These are phyloP conservation scores for Poeciliopsis retropinna DNA, from an alignment of 2,113 vertebrate species.

Conservation along the genomic window DNA sequence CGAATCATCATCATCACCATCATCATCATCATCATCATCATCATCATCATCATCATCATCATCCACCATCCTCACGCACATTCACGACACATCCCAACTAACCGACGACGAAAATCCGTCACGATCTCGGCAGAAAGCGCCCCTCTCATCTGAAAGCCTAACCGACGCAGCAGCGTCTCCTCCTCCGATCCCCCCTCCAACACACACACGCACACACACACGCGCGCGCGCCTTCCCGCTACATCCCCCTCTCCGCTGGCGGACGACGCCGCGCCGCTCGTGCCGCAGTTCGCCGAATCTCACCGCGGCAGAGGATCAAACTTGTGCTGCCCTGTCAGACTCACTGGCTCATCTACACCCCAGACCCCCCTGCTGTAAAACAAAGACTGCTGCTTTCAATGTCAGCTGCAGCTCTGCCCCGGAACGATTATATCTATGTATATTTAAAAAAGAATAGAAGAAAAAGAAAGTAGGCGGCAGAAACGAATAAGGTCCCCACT, in stretches of 20 bases:
- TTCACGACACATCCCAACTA: not conserved
- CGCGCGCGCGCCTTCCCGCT: not conserved
- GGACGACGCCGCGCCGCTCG: not conserved
- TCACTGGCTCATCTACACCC: not conserved
- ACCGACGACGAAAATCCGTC: not conserved
- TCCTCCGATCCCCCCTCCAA: constrained; percentile 11
- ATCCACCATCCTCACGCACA: no score
- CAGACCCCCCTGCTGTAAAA: not conserved
- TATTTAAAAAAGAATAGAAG: not conserved
- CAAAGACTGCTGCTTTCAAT: constrained; percentile 43
- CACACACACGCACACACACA: no score
- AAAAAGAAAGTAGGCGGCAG: constrained; percentile 22
- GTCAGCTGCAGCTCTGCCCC: constrained; percentile 44
- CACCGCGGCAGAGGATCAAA: constrained; percentile 69
- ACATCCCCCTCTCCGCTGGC: constrained; percentile 32
- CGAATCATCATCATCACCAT: not conserved
- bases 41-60: no score
- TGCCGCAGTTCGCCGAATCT: constrained; percentile 51
- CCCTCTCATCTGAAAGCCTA: constrained; percentile 30
- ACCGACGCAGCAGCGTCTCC: constrained; percentile 19
- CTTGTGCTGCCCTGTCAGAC: constrained; percentile 58
- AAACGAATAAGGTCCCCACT: constrained; percentile 24
- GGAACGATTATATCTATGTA: constrained; percentile 26
- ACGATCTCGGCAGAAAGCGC: not conserved
- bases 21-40: no score